Conservation (phyloP, 2,888 invertebrate species). For the Nebria brevicollis region DNA sequence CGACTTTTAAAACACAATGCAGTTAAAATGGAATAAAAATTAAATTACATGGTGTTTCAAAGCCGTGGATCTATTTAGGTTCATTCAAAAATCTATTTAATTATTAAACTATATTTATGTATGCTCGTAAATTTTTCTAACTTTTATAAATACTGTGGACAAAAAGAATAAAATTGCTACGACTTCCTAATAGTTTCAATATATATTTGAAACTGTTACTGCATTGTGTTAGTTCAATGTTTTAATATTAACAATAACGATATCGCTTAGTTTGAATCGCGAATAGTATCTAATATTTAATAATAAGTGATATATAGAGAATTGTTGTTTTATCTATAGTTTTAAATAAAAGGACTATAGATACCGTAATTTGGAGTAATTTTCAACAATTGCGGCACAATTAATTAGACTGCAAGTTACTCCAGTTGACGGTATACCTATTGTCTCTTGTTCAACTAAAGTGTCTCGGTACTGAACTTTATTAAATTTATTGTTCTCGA, state of each 20-base stretch:
- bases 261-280: neutral
- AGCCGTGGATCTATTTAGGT: no score
- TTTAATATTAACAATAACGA: neutral
- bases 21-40: no score
- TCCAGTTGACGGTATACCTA: neutral
- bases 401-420: neutral
- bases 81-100: no score
- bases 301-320: neutral
- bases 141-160: no score
- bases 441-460: neutral
- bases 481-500: slow-evolving; percentile 1
- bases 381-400: no score
- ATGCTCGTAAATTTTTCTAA: no score
- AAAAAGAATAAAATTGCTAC: no score
- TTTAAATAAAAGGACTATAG: neutral
- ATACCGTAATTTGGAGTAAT: neutral
- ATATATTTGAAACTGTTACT: neutral
- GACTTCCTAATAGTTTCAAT: no score
- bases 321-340: neutral
- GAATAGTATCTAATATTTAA: neutral
- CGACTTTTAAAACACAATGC: no score
- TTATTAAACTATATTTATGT: no score
- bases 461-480: neutral
- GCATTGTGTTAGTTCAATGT: neutral
- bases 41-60: no score